A percentile compares a stretch with the other conserved stretches of the same genome.
phyloP scores from a whole-genome alignment of 2,797 vertebrate genomes.

The Phalloptychus januarius region DNA sequence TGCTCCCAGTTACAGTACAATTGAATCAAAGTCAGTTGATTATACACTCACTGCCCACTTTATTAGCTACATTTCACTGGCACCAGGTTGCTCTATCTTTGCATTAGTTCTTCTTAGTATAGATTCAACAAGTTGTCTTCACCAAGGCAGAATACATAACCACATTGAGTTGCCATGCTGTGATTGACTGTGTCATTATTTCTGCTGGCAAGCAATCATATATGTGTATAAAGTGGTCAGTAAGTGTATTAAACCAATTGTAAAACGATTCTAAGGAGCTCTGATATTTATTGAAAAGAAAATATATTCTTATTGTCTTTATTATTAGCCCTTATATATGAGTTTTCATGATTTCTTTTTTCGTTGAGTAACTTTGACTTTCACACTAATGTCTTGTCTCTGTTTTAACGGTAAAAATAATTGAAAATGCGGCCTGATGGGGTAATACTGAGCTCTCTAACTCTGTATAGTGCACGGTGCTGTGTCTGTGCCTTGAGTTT shows the following conservation, averaged over 20 bases:
- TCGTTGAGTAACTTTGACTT: neutral
- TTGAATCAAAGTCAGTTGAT: neutral
- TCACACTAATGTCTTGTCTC: neutral
- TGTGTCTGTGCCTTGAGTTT: slow-evolving; percentile 46
- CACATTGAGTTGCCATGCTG: neutral
- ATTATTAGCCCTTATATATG: neutral
- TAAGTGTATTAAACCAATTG: neutral
- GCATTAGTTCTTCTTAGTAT: neutral
- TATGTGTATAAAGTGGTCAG: neutral
- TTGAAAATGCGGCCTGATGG: neutral
- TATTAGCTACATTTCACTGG: neutral
- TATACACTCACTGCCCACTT: neutral
- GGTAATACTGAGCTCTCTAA: slow-evolving; percentile 30
- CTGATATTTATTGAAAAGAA: neutral
- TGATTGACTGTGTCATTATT: neutral
- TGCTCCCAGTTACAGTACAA: neutral
- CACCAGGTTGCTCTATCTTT: neutral
- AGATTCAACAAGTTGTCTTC: neutral
- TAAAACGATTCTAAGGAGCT: neutral
- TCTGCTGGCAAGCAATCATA: neutral
- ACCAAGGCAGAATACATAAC: neutral
- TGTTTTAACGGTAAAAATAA: slow-evolving; percentile 12
- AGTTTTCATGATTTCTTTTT: neutral
- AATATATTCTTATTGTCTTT: neutral
- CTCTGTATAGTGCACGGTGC: slow-evolving; percentile 3